Conservation (phyloP, 2,888 invertebrate genomes). For the Pammene fasciana region DNA sequence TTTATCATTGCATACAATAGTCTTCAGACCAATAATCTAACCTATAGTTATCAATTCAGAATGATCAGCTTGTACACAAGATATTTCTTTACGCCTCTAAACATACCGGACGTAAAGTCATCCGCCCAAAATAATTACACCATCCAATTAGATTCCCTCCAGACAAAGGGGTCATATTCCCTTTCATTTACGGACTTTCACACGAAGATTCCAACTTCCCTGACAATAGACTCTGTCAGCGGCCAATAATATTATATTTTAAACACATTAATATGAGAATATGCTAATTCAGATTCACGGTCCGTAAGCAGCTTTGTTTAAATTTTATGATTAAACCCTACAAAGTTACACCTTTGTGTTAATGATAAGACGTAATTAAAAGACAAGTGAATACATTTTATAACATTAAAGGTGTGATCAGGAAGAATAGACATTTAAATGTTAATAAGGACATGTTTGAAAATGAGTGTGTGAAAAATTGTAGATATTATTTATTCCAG, state of each 20-base stretch:
- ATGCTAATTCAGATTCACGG: conserved; percentile 46
- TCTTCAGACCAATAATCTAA: not conserved
- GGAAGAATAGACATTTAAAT: conserved; percentile 35
- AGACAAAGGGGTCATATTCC: conserved; percentile 26
- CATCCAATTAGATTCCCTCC: conserved; percentile 34
- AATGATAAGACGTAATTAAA: conserved; percentile 44
- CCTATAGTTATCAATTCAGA: conserved; percentile 3
- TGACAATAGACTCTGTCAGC: conserved; percentile 40
- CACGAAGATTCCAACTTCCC: conserved; percentile 34
- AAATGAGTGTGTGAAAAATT: conserved; percentile 37
- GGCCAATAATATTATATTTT: conserved; percentile 41
- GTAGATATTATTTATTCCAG: conserved; percentile 26
- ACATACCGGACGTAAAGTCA: conserved; percentile 26
- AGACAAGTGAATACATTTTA: conserved; percentile 42
- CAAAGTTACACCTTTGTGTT: conserved; percentile 44
- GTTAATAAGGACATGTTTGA: conserved; percentile 28
- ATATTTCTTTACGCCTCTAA: conserved; percentile 17
- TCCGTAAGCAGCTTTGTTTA: conserved; percentile 43
- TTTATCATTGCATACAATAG: not conserved
- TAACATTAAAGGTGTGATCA: conserved; percentile 38
- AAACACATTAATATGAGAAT: conserved; percentile 45
- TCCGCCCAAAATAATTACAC: conserved; percentile 38
- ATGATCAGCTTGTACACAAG: not conserved
- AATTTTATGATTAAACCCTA: conserved; percentile 45
- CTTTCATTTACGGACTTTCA: too few species aligned